Conservation (phyloP, 1,140 invertebrate genomes). For the Macrobrachium rosenbergii region DNA sequence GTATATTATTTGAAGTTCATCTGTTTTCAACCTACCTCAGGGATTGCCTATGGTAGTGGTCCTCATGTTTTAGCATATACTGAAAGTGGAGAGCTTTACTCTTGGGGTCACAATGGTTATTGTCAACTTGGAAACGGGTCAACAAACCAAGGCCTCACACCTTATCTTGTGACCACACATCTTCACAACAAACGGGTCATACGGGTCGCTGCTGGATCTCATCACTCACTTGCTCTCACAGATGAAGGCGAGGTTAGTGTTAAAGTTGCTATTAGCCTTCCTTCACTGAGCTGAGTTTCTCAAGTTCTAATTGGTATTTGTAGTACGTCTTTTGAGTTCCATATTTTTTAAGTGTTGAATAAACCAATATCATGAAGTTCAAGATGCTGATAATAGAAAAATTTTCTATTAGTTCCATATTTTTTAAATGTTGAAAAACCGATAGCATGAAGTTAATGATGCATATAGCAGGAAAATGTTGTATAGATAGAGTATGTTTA, state of each 20-base stretch:
- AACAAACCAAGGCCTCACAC: constrained; percentile 74
- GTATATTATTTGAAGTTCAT: not conserved
- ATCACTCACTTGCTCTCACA: constrained; percentile 75
- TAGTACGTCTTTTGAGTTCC: too few relatives aligned
- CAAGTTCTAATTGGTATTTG: too few relatives aligned
- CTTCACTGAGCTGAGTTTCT: too few relatives aligned
- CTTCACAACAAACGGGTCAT: constrained; percentile 74
- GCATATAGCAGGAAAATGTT: too few relatives aligned
- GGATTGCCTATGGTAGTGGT: constrained; percentile 78
- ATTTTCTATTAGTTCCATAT: too few relatives aligned
- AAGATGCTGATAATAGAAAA: too few relatives aligned
- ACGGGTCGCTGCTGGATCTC: constrained; percentile 76
- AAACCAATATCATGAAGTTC: too few relatives aligned
- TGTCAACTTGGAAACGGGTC: constrained; percentile 77
- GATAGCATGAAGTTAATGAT: too few relatives aligned
- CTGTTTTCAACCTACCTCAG: constrained; percentile 62
- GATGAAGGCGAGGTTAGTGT: constrained; percentile 75
- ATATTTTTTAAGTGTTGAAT: too few relatives aligned
- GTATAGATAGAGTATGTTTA: too few relatives aligned
- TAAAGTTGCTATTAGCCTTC: too few relatives aligned
- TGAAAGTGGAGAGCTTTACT: constrained; percentile 76
- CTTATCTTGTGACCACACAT: constrained; percentile 72
- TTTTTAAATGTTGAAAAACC: too few relatives aligned
- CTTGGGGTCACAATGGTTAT: constrained; percentile 80
- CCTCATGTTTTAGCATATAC: constrained; percentile 79